Evolutionary conservation across 2,888 invertebrate genomes (phyloP).

Genomic region (Eubasilissa splendida): DNA sequence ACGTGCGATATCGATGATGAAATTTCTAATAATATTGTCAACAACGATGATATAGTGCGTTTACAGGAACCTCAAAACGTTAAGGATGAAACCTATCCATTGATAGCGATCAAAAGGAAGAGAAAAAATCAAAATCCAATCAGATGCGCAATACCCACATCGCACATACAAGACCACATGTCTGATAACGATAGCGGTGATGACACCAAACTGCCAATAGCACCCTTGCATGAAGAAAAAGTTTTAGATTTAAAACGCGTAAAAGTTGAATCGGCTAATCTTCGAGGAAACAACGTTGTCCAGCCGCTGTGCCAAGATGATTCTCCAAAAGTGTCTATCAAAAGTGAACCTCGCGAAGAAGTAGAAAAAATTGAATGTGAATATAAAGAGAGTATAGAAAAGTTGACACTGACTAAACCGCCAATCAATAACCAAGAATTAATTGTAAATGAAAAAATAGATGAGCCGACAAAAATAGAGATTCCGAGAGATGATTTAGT

Average conservation of each 20-base stretch:
- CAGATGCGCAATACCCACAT: conserved; percentile 77
- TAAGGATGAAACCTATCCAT: conserved; percentile 71
- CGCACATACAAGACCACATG: conserved; percentile 62
- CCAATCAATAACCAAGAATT: conserved; percentile 61
- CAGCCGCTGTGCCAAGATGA: conserved; percentile 35
- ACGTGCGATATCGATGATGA: conserved; percentile 71
- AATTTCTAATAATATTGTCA: conserved; percentile 75
- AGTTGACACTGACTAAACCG: conserved; percentile 42
- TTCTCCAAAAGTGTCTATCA: conserved; percentile 41
- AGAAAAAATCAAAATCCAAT: conserved; percentile 92
- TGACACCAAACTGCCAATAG: conserved; percentile 60
- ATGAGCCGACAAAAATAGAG: conserved; percentile 54
- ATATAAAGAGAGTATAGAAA: conserved; percentile 60
- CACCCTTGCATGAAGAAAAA: conserved; percentile 30
- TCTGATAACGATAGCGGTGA: conserved; percentile 64
- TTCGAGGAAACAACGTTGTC: background rate
- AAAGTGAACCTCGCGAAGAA: conserved; percentile 60
- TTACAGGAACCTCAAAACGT: conserved; percentile 71
- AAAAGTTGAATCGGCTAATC: conserved; percentile 49
- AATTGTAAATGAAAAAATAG: conserved; percentile 66
- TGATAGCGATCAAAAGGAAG: conserved; percentile 83
- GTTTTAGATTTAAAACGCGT: conserved; percentile 47
- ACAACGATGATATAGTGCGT: conserved; percentile 76
- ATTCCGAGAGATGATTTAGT: conserved; percentile 41
- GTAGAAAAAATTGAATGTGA: conserved; percentile 64